These are phyloP conservation scores for Microctenopoma stevenorrisi DNA, from an alignment of 2,797 vertebrate genomes.

Conservation along the genomic window DNA sequence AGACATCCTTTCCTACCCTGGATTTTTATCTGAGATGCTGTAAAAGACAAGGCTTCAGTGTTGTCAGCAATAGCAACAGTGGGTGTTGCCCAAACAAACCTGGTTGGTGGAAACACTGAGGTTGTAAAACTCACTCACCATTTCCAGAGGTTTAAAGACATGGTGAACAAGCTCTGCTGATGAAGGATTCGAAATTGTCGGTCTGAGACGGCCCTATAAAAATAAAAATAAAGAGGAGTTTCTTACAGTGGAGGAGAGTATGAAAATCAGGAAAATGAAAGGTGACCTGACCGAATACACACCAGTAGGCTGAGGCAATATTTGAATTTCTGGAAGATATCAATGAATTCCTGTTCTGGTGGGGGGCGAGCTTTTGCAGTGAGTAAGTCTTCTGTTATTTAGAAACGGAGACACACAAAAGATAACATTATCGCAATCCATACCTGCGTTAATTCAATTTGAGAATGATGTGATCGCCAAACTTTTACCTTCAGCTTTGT, in stretches of 20 bases:
- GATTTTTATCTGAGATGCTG: neutral
- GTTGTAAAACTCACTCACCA: constrained; percentile 78
- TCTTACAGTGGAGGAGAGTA: neutral
- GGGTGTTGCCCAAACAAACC: constrained; percentile 10
- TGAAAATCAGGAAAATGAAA: neutral
- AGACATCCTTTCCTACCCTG: neutral
- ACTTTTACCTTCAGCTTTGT: constrained; percentile 81
- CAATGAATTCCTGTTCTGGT: constrained; percentile 83
- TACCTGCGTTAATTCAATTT: neutral
- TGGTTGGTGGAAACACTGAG: neutral
- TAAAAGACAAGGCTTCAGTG: constrained; percentile 1
- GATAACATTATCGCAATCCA: neutral
- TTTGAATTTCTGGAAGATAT: constrained; percentile 91
- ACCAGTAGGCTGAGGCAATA: constrained; percentile 93
- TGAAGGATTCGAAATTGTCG: constrained; percentile 86
- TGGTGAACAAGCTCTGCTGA: constrained; percentile 89
- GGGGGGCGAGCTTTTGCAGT: constrained; percentile 84
- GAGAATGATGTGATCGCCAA: neutral
- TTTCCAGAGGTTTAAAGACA: constrained; percentile 88
- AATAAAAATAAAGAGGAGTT: neutral
- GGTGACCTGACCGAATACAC: constrained; percentile 53
- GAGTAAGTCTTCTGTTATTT: constrained; percentile 83
- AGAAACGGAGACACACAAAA: neutral
- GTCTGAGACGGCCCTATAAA: constrained; percentile 85
- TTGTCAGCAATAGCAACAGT: constrained; percentile 22